Percentiles rank a stretch among this genome's conserved stretches.
phyloP scores from a whole-genome alignment of 2,888 invertebrate species.

The Fabriciana adippe region DNA sequence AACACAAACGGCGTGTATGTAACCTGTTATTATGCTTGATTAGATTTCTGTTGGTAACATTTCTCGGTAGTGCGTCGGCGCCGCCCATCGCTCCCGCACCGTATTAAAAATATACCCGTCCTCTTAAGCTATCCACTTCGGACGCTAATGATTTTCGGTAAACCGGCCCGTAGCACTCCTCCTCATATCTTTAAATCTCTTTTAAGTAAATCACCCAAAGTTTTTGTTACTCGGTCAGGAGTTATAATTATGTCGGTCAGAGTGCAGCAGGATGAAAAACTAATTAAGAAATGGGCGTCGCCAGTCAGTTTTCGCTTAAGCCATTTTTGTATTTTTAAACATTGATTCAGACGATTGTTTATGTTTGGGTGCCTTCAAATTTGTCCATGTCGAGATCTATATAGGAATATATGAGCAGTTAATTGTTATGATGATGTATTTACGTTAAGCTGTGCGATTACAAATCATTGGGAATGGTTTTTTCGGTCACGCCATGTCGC shows the following conservation, averaged over 20 bases:
- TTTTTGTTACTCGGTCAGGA: constrained; percentile 76
- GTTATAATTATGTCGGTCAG: constrained; percentile 81
- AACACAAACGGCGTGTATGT: constrained; percentile 75
- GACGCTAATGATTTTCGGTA: constrained; percentile 82
- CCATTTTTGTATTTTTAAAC: constrained; percentile 61
- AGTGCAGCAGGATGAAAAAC: constrained; percentile 79
- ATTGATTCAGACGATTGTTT: constrained; percentile 41
- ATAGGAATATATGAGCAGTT: constrained; percentile 57
- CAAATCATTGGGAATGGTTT: constrained; percentile 75
- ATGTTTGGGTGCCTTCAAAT: not conserved
- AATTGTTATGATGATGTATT: constrained; percentile 76
- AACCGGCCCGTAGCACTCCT: constrained; percentile 77
- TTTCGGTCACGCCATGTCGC: constrained; percentile 81
- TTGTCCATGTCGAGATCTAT: constrained; percentile 2
- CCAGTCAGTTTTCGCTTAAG: constrained; percentile 63
- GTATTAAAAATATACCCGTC: constrained; percentile 80
- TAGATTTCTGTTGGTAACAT: constrained; percentile 82
- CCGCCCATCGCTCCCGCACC: constrained; percentile 80
- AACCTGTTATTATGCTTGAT: constrained; percentile 82
- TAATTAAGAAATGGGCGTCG: constrained; percentile 78
- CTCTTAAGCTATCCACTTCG: constrained; percentile 71
- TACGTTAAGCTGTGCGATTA: constrained; percentile 61
- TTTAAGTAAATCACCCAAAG: constrained; percentile 76
- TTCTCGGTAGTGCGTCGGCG: constrained; percentile 79
- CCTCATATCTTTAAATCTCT: constrained; percentile 72